phyloP scores from a whole-genome alignment of 1,140 invertebrate species.

The Euura lappo region DNA sequence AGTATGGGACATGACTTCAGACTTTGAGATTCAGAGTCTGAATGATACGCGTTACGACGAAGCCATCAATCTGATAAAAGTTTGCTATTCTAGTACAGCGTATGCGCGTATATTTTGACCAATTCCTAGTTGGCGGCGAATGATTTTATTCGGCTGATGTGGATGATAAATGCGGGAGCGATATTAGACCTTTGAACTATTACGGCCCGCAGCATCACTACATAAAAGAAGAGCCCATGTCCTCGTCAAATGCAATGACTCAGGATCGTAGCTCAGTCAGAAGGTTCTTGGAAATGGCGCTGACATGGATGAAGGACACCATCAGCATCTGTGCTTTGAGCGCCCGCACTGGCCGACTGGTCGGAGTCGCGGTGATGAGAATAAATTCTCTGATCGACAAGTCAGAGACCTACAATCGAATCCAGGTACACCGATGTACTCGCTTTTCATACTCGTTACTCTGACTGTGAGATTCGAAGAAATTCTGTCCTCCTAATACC shows the following conservation, averaged over 20 bases:
- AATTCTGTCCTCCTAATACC: no score
- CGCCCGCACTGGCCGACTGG: conserved; percentile 57
- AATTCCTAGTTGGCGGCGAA: background rate
- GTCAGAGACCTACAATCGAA: conserved; percentile 38
- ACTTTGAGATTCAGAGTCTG: conserved; percentile 65
- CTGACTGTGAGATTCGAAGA: no score
- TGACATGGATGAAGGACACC: conserved; percentile 68
- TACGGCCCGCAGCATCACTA: conserved; percentile 57
- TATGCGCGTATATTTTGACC: background rate
- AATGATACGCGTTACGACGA: conserved; percentile 64
- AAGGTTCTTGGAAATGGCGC: conserved; percentile 59
- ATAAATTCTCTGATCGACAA: conserved; percentile 45
- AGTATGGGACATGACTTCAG: conserved; percentile 62
- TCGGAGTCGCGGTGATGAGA: conserved; percentile 61
- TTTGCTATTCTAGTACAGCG: conserved; percentile 25
- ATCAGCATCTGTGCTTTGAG: conserved; percentile 67
- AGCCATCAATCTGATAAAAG: conserved; percentile 63
- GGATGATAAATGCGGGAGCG: background rate
- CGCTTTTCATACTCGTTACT: no score
- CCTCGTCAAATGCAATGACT: conserved; percentile 52
- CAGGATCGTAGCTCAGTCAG: conserved; percentile 61
- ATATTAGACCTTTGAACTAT: conserved; percentile 12
- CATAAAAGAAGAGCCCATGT: conserved; percentile 60
- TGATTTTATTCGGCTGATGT: no score
- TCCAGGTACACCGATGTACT: conserved; percentile 34